phyloP scores from a whole-genome alignment of 2,797 vertebrate species.

The Eleutherodactylus coqui region DNA sequence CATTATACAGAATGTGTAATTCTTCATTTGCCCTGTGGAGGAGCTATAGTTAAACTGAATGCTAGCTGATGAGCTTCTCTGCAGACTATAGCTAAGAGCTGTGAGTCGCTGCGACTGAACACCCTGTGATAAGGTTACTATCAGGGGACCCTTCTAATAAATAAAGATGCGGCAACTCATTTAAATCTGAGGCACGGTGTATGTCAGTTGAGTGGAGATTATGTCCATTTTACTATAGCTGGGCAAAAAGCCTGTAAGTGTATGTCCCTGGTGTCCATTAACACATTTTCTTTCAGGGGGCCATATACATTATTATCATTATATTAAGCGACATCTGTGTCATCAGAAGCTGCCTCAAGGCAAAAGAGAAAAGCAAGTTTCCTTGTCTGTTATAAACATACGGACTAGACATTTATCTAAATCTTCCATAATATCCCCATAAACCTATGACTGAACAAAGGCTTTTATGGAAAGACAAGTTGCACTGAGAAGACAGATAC shows the following conservation, averaged over 20 bases:
- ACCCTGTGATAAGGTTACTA: no score
- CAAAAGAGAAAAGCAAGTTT: not conserved
- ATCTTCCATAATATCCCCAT: constrained; percentile 21
- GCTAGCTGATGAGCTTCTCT: no score
- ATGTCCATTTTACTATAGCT: no score
- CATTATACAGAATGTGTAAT: no score
- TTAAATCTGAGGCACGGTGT: no score
- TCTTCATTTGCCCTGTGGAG: no score
- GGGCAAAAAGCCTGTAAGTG: not conserved
- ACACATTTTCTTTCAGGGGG: not conserved
- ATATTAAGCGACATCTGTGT: not conserved
- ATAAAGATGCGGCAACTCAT: no score
- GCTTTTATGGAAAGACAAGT: not conserved
- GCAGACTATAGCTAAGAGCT: no score
- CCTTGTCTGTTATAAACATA: constrained; percentile 2
- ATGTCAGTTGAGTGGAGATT: no score
- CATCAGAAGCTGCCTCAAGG: not conserved
- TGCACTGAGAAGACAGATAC: constrained; percentile 7
- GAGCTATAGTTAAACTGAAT: no score
- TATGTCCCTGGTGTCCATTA: not conserved
- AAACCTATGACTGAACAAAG: not conserved
- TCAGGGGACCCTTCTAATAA: no score
- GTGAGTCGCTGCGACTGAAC: no score
- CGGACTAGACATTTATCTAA: constrained; percentile 11
- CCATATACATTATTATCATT: not conserved